Percentiles rank a stretch among this genome's conserved stretches.
Evolutionary conservation across 2,888 invertebrate species (phyloP).

Genomic region (Tetheella fluctuosa): DNA sequence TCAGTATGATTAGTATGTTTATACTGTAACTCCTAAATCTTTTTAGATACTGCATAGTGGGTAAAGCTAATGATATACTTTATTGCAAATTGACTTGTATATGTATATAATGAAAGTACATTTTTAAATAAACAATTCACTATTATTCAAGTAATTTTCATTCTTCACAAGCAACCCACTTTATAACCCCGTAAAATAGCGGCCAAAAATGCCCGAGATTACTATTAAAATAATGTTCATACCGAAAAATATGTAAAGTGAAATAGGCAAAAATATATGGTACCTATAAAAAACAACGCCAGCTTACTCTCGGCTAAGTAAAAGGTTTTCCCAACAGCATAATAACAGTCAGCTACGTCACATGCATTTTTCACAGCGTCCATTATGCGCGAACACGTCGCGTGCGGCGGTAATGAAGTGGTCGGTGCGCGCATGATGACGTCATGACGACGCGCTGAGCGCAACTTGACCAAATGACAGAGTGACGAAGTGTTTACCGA

Average conservation of each 20-base stretch:
- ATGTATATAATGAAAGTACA: background rate
- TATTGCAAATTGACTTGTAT: slow-evolving; percentile 2
- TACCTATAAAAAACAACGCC: slow-evolving; percentile 8
- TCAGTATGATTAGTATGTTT: too few species aligned
- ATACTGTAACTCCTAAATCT: background rate
- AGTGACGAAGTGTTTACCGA: background rate
- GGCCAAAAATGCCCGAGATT: background rate
- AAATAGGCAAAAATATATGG: slow-evolving; percentile 9
- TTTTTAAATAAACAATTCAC: background rate
- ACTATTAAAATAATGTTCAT: background rate
- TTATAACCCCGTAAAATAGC: background rate
- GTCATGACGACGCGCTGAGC: background rate
- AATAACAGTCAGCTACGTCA: slow-evolving; percentile 16
- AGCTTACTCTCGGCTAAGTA: slow-evolving; percentile 18
- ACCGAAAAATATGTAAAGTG: background rate
- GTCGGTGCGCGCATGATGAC: slow-evolving; percentile 16
- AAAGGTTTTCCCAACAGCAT: slow-evolving; percentile 20
- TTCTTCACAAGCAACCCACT: background rate
- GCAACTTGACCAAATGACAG: slow-evolving; percentile 4
- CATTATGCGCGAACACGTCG: slow-evolving; percentile 42
- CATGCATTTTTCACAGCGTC: slow-evolving; percentile 14
- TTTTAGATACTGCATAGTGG: background rate
- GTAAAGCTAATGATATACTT: background rate
- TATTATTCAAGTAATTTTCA: background rate
- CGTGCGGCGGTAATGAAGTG: slow-evolving; percentile 36